Conservation (phyloP, 2,113 vertebrate genomes). For the Myiopsitta monachus region DNA sequence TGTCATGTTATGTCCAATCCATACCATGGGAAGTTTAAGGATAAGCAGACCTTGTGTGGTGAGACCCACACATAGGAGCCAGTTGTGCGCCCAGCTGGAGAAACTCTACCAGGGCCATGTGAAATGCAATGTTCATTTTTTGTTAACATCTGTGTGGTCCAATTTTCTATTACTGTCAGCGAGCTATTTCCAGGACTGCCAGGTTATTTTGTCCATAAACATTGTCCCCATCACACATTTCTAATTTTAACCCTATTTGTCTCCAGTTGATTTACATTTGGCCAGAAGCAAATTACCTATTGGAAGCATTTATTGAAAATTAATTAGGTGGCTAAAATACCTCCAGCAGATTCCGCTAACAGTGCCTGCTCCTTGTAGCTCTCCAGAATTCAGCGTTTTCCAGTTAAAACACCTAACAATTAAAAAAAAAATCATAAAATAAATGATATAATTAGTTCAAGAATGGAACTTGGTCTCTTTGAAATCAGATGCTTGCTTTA, state of each 20-base stretch:
- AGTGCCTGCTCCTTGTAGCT: conserved; percentile 66
- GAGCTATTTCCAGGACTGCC: conserved; percentile 72
- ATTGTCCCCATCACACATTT: conserved; percentile 76
- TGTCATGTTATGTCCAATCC: background rate
- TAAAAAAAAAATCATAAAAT: conserved; percentile 77
- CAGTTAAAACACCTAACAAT: conserved; percentile 80
- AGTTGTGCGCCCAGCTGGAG: background rate
- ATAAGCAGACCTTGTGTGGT: background rate
- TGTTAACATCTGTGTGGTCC: conserved; percentile 75
- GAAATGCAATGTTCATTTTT: background rate
- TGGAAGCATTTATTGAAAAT: conserved; percentile 82
- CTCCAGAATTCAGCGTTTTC: conserved; percentile 66
- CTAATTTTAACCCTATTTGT: conserved; percentile 81
- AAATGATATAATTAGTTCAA: conserved; percentile 79
- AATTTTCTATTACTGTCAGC: conserved; percentile 73
- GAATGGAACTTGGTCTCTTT: conserved; percentile 75
- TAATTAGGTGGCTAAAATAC: conserved; percentile 82
- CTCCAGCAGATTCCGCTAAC: conserved; percentile 71
- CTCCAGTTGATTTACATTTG: conserved; percentile 80
- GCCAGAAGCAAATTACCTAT: conserved; percentile 76
- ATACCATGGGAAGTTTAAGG: background rate
- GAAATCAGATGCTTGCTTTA: conserved; percentile 77
- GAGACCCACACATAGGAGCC: background rate
- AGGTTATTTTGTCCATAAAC: conserved; percentile 80
- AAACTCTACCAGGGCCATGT: background rate